Evolutionary conservation across 2,797 vertebrate genomes (phyloP), one percentile per base, ranked within the genome.

Genomic region (Potorous gilbertii): DNA sequence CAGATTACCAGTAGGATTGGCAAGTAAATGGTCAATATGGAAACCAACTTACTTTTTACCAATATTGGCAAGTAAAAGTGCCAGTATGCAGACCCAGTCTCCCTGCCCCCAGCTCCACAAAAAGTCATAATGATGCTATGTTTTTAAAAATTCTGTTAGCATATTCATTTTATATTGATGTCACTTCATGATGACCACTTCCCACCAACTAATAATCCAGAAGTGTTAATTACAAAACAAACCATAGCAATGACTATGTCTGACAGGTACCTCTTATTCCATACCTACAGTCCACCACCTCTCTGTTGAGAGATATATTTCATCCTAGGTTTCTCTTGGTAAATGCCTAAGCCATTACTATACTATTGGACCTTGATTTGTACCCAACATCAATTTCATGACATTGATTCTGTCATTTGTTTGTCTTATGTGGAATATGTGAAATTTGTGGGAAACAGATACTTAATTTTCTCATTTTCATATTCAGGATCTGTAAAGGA

Each of bases 361-460:
- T 99, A 98, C 99, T 98, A 97, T 96, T 98, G 99, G 99, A 99
- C 98, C 99, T 98, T 98, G 98, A 98, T 98, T 99, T 99, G 99
- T 99, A 99, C 98, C 98, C 98, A 98, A 98, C 98, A 99, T 99
- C 99, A 99, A 99, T 99, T 99, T 99, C 99, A 99, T 97, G 99
- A 99, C 99, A 99, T 98, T 99, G 98, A 99, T 99, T 99, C 99
- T 98, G 98, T 97, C 90, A 94, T 46, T 81, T 40, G 66, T 81
- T 74, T 40, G 66, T 98, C 99, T 98, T 96, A 97, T 98, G 96
- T 98, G 98, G 98, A 98, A 98, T 99, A 99, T 99, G 98, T 81
- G 98, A 98, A 93, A 99, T 99, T 99, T 99, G 99, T 99, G 99
- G 99, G 99, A 99, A 99, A 99, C 99, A 98, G 99, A 99, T 99